Conservation (phyloP, 2,797 vertebrate species). For the Peromyscus attwateri region DNA sequence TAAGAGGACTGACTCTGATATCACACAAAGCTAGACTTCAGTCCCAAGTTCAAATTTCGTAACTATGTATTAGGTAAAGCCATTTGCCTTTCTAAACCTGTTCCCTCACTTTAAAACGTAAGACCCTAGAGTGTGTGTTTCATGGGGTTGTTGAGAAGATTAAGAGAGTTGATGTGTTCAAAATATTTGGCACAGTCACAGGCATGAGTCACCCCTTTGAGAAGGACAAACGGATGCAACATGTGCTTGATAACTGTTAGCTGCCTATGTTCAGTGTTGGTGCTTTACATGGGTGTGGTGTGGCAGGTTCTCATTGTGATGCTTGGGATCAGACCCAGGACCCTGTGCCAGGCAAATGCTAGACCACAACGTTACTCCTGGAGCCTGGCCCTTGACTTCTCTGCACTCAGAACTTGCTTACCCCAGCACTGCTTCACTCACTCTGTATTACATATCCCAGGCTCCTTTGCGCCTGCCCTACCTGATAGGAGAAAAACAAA, state of each 20-base stretch:
- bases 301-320: background rate
- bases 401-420: background rate
- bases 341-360: no score
- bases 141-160: background rate
- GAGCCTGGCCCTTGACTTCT: background rate
- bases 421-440: background rate
- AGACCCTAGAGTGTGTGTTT: background rate
- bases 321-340: no score
- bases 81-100: background rate
- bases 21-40: background rate
- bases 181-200: background rate
- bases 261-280: background rate
- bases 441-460: background rate
- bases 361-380: background rate
- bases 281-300: background rate
- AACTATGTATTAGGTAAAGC: background rate
- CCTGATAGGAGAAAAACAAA: conserved; percentile 39
- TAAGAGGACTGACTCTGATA: background rate
- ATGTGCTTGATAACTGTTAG: background rate
- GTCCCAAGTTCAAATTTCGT: background rate
- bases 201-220: background rate
- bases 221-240: background rate
- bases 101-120: conserved; percentile 1
- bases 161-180: conserved; percentile 7
- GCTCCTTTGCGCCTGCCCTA: background rate